A percentile compares a stretch with the other conserved stretches of the same genome.
Conservation (phyloP, 1,140 invertebrate species). For the Charaxes varanes region DNA sequence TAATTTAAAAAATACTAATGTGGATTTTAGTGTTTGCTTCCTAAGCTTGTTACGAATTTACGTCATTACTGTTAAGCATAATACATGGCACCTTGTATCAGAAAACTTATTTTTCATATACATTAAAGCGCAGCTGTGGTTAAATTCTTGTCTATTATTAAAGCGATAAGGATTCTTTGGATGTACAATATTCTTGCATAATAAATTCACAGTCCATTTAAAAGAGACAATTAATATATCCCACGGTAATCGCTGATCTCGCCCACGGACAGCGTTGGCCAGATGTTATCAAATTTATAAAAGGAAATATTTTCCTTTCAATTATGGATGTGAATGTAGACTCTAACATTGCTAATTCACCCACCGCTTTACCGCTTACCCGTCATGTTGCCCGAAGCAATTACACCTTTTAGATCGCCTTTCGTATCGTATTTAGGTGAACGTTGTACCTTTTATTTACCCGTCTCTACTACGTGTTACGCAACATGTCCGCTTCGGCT, state of each 20-base stretch:
- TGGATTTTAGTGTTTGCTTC: too few species aligned
- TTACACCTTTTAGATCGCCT: slow-evolving; percentile 57
- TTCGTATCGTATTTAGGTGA: slow-evolving; percentile 39
- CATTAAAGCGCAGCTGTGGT: too few species aligned
- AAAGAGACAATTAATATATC: too few species aligned
- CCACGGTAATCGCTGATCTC: slow-evolving; percentile 25
- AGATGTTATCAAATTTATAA: slow-evolving; percentile 24
- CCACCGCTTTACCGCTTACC: slow-evolving; percentile 18
- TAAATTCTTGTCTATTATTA: too few species aligned
- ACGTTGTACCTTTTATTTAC: slow-evolving; percentile 32
- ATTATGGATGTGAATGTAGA: slow-evolving; percentile 26
- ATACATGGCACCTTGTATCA: too few species aligned
- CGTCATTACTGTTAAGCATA: too few species aligned
- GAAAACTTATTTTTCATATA: too few species aligned
- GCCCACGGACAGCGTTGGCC: slow-evolving; percentile 14
- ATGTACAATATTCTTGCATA: too few species aligned
- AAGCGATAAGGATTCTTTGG: too few species aligned
- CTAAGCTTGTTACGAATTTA: too few species aligned
- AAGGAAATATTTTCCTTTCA: slow-evolving; percentile 34
- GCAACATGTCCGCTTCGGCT: slow-evolving; percentile 32
- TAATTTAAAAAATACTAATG: too few species aligned
- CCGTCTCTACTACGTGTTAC: slow-evolving; percentile 50
- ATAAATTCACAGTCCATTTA: too few species aligned
- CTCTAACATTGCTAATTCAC: slow-evolving; percentile 39
- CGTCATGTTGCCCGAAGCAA: slow-evolving; percentile 47